Conservation (phyloP, 1,140 invertebrate species). For the Panonychus citri region DNA sequence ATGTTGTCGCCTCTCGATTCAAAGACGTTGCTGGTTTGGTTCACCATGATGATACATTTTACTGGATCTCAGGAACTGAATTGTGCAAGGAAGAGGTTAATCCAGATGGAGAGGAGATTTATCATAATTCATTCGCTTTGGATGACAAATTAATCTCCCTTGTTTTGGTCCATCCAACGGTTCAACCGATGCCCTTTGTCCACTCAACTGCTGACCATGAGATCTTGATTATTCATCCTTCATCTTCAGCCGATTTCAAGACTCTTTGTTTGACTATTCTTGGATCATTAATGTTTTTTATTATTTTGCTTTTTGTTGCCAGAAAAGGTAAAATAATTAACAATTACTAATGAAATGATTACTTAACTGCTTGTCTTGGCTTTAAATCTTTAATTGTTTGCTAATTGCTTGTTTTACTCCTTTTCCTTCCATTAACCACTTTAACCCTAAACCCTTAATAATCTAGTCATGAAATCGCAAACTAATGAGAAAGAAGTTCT, state of each 20-base stretch:
- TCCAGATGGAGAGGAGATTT: slow-evolving; percentile 31
- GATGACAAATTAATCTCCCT: neutral
- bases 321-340: neutral
- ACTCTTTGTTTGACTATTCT: neutral
- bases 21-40: slow-evolving; percentile 47
- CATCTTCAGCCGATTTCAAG: neutral
- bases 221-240: neutral
- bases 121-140: slow-evolving; percentile 37
- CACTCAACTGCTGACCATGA: neutral
- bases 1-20: slow-evolving; percentile 24
- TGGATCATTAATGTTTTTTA: neutral
- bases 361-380: no score
- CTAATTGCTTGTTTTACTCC: neutral
- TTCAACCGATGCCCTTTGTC: neutral
- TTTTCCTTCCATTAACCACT: neutral
- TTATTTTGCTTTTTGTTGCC: neutral
- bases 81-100: slow-evolving; percentile 43
- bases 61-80: slow-evolving; percentile 51
- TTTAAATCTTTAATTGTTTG: neutral
- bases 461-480: neutral
- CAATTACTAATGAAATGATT: no score
- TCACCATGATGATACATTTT: slow-evolving; percentile 44
- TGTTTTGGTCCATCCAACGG: neutral
- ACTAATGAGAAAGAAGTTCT: neutral
- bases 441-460: no score